Evolutionary conservation across 2,888 invertebrate species (phyloP).

Genomic region (Sinhomidia bicolor): DNA sequence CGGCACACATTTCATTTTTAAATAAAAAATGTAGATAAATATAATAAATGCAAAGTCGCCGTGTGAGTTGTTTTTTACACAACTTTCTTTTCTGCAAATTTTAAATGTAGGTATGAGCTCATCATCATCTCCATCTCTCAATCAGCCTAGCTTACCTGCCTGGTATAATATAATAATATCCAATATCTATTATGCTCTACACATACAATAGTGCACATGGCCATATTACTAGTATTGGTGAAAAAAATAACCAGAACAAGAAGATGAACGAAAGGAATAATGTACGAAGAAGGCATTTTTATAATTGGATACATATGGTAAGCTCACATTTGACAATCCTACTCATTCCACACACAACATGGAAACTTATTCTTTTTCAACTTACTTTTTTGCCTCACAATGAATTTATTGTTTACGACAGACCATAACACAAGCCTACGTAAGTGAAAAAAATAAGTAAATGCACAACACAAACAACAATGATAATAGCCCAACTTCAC

Average conservation of each 20-base stretch:
- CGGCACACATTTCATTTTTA: neutral
- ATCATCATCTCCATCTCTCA: slow-evolving; percentile 6
- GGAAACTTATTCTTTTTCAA: too few species aligned
- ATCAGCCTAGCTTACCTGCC: neutral
- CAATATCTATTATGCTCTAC: neutral
- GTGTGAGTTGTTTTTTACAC: neutral
- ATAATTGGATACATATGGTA: slow-evolving; percentile 65
- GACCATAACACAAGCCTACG: slow-evolving; percentile 69
- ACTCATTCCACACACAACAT: slow-evolving; percentile 57
- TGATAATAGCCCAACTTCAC: slow-evolving; percentile 24
- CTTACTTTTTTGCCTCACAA: slow-evolving; percentile 34
- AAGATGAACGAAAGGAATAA: slow-evolving; percentile 33
- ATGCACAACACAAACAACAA: slow-evolving; percentile 6
- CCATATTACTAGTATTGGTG: neutral
- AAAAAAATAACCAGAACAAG: slow-evolving; percentile 16
- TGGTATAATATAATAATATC: too few species aligned
- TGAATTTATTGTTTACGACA: slow-evolving; percentile 71
- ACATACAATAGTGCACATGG: neutral
- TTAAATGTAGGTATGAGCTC: slow-evolving; percentile 37
- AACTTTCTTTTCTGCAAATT: slow-evolving; percentile 35
- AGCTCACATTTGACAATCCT: slow-evolving; percentile 68
- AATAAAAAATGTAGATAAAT: too few species aligned
- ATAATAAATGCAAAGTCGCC: neutral
- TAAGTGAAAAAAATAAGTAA: slow-evolving; percentile 37
- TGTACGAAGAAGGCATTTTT: slow-evolving; percentile 33